phyloP scores from a whole-genome alignment of 1,140 invertebrate genomes.

The Helicoverpa armigera region DNA sequence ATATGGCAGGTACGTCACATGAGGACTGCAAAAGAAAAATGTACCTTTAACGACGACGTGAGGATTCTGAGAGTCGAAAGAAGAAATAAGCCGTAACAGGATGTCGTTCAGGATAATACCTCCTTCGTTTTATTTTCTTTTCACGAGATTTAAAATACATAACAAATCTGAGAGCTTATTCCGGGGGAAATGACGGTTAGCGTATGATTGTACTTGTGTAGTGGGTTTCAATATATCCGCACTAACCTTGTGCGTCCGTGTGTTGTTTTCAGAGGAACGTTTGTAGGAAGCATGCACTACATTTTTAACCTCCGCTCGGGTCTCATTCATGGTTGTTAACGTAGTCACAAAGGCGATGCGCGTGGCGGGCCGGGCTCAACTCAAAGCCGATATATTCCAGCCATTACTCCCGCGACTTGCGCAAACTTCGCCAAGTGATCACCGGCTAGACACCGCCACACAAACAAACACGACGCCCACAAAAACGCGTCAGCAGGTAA shows the following conservation, averaged over 20 bases:
- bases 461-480: slow-evolving; percentile 69
- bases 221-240: not conserved
- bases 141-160: slow-evolving; percentile 48
- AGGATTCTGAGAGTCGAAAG: slow-evolving; percentile 80
- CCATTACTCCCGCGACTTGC: slow-evolving; percentile 67
- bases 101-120: slow-evolving; percentile 84
- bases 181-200: slow-evolving; percentile 31
- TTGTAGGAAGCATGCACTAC: slow-evolving; percentile 27
- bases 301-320: slow-evolving; percentile 25
- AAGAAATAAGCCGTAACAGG: slow-evolving; percentile 84
- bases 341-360: slow-evolving; percentile 57
- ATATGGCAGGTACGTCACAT: slow-evolving; percentile 78
- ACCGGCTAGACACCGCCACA: slow-evolving; percentile 64
- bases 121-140: slow-evolving; percentile 78
- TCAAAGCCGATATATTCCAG: slow-evolving; percentile 69
- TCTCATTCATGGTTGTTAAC: slow-evolving; percentile 57
- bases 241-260: not conserved
- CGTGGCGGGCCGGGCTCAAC: slow-evolving; percentile 56
- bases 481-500: slow-evolving; percentile 73
- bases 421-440: slow-evolving; percentile 75
- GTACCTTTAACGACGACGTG: slow-evolving; percentile 84
- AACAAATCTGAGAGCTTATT: slow-evolving; percentile 33
- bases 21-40: slow-evolving; percentile 85
- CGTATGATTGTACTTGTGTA: slow-evolving; percentile 18
- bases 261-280: not conserved